These are phyloP conservation scores for Agonopterix heracliana DNA, from an alignment of 2,888 invertebrate genomes.

Conservation along the genomic window DNA sequence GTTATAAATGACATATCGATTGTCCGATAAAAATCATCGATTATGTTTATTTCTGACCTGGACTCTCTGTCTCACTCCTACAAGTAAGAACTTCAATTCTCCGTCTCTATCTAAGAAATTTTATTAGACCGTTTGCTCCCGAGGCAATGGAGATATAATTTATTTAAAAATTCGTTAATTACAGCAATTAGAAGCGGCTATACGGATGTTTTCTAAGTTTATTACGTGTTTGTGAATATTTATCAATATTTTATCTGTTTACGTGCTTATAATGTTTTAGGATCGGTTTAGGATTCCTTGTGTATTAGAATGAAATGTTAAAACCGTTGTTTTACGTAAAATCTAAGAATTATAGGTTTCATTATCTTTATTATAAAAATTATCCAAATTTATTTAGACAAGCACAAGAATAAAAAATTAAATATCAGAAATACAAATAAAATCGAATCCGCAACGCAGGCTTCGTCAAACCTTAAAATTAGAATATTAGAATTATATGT, in stretches of 20 bases:
- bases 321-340: no score
- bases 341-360: no score
- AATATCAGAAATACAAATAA: no score
- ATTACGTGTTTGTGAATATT: constrained; percentile 51
- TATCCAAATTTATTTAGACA: no score
- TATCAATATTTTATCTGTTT: constrained; percentile 44
- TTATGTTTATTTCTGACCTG: constrained; percentile 23
- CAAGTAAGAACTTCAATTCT: constrained; percentile 11
- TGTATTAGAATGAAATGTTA: constrained; percentile 5
- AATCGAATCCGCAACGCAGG: no score
- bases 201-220: constrained; percentile 47
- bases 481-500: no score
- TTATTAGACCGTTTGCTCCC: constrained; percentile 44
- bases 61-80: constrained; percentile 26
- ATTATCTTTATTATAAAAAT: no score
- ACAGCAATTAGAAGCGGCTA: constrained; percentile 58
- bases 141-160: constrained; percentile 63
- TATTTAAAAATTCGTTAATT: constrained; percentile 64
- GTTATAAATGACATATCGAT: constrained; percentile 47
- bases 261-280: constrained; percentile 21
- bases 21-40: constrained; percentile 52
- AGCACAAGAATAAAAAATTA: no score
- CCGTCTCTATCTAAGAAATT: constrained; percentile 25
- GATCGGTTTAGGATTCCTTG: constrained; percentile 28
- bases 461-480: no score